phyloP scores from a whole-genome alignment of 2,113 vertebrate genomes.

The Chlorodrepanis virens region DNA sequence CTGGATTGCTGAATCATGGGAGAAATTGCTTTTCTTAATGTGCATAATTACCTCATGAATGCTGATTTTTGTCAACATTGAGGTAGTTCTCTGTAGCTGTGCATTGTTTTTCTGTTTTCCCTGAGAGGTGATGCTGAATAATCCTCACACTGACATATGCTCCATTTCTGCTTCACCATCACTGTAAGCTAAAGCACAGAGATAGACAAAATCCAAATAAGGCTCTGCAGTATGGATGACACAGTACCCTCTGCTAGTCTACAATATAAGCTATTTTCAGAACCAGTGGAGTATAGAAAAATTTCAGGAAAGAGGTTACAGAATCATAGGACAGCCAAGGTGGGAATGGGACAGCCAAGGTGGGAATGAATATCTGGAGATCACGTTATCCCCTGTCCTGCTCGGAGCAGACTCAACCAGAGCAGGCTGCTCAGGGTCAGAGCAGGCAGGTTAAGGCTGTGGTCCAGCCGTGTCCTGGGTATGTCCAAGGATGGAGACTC shows the following conservation, averaged over 20 bases:
- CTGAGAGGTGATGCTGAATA: background rate
- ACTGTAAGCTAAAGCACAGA: background rate
- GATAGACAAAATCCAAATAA: background rate
- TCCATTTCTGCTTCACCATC: background rate
- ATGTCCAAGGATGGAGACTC: background rate
- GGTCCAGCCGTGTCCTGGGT: background rate
- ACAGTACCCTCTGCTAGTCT: background rate
- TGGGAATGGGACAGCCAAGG: background rate
- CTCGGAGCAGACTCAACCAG: background rate
- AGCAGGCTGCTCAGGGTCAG: background rate
- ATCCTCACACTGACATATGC: background rate
- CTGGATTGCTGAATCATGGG: background rate
- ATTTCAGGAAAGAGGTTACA: background rate
- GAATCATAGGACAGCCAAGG: background rate
- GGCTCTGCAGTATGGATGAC: background rate
- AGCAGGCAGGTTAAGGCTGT: background rate
- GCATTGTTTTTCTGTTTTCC: background rate
- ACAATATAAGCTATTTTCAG: background rate
- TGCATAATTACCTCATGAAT: background rate
- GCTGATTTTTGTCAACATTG: background rate
- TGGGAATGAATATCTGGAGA: background rate
- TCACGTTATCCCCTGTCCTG: rapidly evolving
- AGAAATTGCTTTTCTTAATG: background rate
- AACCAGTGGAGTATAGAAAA: background rate
- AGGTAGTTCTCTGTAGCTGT: background rate